A percentile compares a stretch with the other conserved stretches of the same genome.
phyloP scores from a whole-genome alignment of 1,140 invertebrate species.

The Hylyphantes graminicola region DNA sequence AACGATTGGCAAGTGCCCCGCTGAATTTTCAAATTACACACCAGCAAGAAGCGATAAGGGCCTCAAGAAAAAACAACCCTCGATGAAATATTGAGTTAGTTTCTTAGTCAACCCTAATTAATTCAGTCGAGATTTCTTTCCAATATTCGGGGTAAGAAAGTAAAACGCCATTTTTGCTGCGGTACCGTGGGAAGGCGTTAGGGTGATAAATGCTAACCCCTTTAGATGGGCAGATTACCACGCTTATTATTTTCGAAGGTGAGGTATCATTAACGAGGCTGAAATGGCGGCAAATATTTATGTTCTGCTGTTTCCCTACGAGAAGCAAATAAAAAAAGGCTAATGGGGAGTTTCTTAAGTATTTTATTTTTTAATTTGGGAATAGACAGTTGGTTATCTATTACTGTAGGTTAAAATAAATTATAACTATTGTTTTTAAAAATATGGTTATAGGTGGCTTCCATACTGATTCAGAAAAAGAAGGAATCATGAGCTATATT shows the following conservation, averaged over 20 bases:
- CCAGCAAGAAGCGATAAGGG: slow-evolving; percentile 24
- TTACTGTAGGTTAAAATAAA: too few relatives aligned
- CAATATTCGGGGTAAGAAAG: slow-evolving; percentile 16
- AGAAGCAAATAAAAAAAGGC: slow-evolving; percentile 12
- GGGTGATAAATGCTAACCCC: slow-evolving; percentile 18
- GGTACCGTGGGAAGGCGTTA: neutral
- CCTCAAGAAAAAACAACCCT: slow-evolving; percentile 10
- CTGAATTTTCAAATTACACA: slow-evolving; percentile 30
- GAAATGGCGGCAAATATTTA: slow-evolving; percentile 16
- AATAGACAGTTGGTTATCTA: too few relatives aligned
- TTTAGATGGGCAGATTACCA: slow-evolving; percentile 32
- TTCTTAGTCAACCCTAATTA: slow-evolving; percentile 49
- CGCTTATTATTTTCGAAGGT: slow-evolving; percentile 32
- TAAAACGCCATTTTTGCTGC: slow-evolving; percentile 6
- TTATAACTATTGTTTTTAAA: too few relatives aligned
- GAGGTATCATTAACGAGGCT: slow-evolving; percentile 35
- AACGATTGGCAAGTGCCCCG: slow-evolving; percentile 1
- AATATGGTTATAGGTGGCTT: too few relatives aligned
- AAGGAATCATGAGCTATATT: too few relatives aligned
- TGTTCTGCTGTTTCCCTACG: slow-evolving; percentile 2
- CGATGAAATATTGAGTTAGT: slow-evolving; percentile 45
- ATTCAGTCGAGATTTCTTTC: slow-evolving; percentile 34
- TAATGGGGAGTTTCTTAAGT: neutral
- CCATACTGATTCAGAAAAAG: too few relatives aligned
- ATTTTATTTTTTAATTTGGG: too few relatives aligned